A percentile compares a stretch with the other conserved stretches of the same genome.
These are phyloP conservation scores for Synchiropus splendidus DNA, from an alignment of 2,113 vertebrate species.

Conservation along the genomic window DNA sequence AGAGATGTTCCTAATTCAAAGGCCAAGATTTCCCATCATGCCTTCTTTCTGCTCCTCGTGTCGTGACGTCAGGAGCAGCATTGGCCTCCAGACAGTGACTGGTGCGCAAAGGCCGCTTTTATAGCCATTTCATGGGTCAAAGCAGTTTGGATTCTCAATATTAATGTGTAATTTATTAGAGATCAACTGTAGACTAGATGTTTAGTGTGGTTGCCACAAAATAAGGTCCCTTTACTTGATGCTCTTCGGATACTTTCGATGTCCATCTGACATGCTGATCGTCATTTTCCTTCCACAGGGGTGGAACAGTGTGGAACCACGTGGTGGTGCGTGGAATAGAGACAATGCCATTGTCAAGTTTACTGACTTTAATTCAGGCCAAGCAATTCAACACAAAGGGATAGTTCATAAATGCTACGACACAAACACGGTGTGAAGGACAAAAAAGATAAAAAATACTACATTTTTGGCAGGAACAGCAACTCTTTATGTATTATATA, in stretches of 20 bases:
- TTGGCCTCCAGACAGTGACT: constrained; percentile 53
- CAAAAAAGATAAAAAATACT: no score
- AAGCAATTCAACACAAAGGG: no score
- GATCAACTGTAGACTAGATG: constrained; percentile 57
- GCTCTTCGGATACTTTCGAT: constrained; percentile 40
- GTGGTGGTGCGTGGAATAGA: no score
- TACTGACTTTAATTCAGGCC: no score
- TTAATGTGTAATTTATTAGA: constrained; percentile 68
- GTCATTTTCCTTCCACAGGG: no score
- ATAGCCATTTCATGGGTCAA: constrained; percentile 62
- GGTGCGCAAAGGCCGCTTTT: constrained; percentile 44
- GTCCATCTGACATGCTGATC: no score
- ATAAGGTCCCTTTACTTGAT: constrained; percentile 74
- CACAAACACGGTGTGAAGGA: no score
- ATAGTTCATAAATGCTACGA: no score
- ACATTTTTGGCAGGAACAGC: no score
- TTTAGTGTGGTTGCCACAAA: constrained; percentile 67
- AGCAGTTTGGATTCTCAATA: constrained; percentile 45
- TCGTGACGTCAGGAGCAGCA: constrained; percentile 44
- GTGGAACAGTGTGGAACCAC: no score
- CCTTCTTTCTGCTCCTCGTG: constrained; percentile 58
- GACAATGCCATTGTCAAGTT: no score
- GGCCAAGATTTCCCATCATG: constrained; percentile 56
- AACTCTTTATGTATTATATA: no score
- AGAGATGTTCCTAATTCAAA: constrained; percentile 40